Base-by-base conservation (phyloP, 2,113 vertebrate genomes). In the Maccullochella peelii region DNA sequence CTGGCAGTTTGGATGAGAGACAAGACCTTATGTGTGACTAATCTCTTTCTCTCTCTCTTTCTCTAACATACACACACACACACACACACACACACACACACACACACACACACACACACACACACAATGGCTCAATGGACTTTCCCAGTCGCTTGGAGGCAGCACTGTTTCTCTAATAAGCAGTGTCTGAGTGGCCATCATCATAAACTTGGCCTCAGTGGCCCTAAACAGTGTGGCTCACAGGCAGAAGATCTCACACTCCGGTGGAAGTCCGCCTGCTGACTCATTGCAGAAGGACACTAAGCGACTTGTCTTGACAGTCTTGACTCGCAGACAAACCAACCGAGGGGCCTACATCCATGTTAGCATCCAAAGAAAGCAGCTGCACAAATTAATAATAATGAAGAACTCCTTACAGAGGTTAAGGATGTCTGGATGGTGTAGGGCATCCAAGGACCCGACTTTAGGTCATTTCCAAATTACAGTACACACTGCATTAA, bases 111-210 rank as follows among this genome's bases (percentile, higher is more conserved):
- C 49, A 47, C 54, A 74, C 30, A 36, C 54, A 69, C 62, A 86
- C 23, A 73, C 21, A 54, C 15, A 63, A 14, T 27, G 50, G 30
- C 50, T 18, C 75, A 86, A 71, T 50, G 70, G 66, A 72, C 50
- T 79, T 85, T 73, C 80, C 69, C 61, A 66, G 47, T 84, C 82
- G 7, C 90, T 84, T 82, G 91, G 93, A 92, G 88, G 93, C 90
- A 93, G 87, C 80, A 85, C 83, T 72, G 79, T 62, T 86, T 82
- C 86, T 83, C 84, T 25, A 62, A 73, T 59, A 80, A 66, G 55
- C 62, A 47, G 20, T 7, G 55, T 55, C 80, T 75, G 54, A 61
- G 72, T 54, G 38, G 50, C 49, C 70, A 54, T 67, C 69, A 77
- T 87, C 83, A 61, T 77, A 71, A 81, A 86, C 67, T 82, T 82